Base-by-base conservation (phyloP, 2,113 vertebrate species). In the Rhombomys opimus region DNA sequence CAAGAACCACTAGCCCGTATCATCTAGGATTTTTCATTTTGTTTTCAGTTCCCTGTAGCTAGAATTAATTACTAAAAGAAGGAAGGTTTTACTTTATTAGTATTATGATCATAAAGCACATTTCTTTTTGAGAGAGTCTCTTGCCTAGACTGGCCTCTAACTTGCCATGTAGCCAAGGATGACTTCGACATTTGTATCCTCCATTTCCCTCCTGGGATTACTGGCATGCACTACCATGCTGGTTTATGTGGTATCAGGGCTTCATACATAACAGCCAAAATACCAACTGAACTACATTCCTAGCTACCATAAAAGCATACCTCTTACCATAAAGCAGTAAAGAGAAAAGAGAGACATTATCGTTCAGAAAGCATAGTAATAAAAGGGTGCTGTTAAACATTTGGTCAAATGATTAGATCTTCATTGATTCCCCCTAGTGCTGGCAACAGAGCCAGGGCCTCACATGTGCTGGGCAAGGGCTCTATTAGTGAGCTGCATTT, bases 31-130 rank as follows among this genome's bases (percentile, higher is more conserved):
- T 89, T 92, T 84, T 72, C 7, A 87, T 92, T 94, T 87, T 87
- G 65, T 84, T 78, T 90, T 41, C 20, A 86, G 32, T 76, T 75
- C 17, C 57, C 80, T 70, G 27, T 1, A 67, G 68, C 57, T 93
- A 35, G 77, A 93, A 87, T 86, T 76, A 11, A 81, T 86, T 89
- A 75, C 38, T 91, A 89, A 86, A 72, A 96, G 32, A 96, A 65
- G 57, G 0, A 68, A 9, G 46, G 27, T 80, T 95, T 91, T 88
- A 61, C 65, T 80, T 76, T 38, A 70, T 52, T 59, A 95, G 91
- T 81, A 77, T 72, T 84, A 95, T 57, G 35, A 95, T 75, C 27
- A 96, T 25, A 82, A 86, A 88, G 15, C 41, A 76, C n/a, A 25
- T 65, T 85, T 38, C 11, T 82, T 61, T 84, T 52, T 27, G 41